Percentiles rank a stretch among this genome's conserved stretches.
phyloP scores from a whole-genome alignment of 2,113 vertebrate species.

The Bubo blakistoni region DNA sequence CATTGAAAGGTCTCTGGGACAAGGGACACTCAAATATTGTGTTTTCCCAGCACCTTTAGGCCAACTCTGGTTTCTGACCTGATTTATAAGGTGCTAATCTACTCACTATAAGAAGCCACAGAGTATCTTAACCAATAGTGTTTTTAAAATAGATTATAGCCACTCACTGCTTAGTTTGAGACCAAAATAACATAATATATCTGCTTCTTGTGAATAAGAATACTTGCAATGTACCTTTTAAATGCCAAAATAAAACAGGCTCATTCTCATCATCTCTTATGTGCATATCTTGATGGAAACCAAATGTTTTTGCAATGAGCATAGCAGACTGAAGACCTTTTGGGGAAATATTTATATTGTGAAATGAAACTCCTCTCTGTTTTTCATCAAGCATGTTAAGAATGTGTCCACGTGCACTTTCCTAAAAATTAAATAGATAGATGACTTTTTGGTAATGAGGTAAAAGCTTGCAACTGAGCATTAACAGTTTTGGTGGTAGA shows the following conservation, averaged over 20 bases:
- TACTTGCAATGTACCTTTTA: not conserved
- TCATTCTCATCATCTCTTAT: not conserved
- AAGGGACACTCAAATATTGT: not conserved
- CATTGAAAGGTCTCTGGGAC: slow-evolving; percentile 30
- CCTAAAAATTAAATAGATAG: not conserved
- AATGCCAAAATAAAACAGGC: not conserved
- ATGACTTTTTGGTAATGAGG: not conserved
- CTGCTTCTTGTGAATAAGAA: not conserved
- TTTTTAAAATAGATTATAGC: not conserved
- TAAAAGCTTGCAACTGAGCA: not conserved
- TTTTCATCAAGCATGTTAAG: not conserved
- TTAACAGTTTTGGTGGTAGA: not conserved
- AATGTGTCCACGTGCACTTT: not conserved
- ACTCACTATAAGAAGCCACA: not conserved
- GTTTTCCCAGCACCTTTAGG: not conserved
- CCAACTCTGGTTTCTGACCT: not conserved
- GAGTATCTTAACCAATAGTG: not conserved
- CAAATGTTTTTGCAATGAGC: not conserved
- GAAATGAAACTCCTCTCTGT: not conserved
- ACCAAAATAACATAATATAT: not conserved
- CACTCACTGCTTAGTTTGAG: not conserved
- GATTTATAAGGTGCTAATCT: slow-evolving; percentile 32
- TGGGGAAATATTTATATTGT: not conserved
- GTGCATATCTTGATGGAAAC: not conserved
- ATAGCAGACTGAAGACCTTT: not conserved